Evolutionary conservation across 2,113 vertebrate genomes (phyloP).

Genomic region (Phoxinus phoxinus): DNA sequence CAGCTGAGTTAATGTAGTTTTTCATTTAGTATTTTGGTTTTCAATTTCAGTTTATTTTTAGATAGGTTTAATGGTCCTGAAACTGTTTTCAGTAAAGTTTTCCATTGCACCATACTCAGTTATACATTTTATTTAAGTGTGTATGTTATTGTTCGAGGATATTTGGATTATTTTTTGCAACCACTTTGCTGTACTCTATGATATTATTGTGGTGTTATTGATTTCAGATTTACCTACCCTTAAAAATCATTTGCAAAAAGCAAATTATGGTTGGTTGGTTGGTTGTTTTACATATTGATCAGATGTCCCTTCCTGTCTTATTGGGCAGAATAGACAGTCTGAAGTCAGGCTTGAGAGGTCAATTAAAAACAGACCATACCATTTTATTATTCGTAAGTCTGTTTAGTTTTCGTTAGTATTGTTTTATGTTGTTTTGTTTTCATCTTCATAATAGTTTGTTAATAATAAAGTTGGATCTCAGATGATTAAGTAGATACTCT

Average conservation of each 20-base stretch:
- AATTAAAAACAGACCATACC: background rate
- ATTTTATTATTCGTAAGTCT: background rate
- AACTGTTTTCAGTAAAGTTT: background rate
- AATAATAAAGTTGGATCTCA: too few species aligned
- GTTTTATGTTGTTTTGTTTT: background rate
- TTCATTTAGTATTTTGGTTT: background rate
- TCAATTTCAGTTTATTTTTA: background rate
- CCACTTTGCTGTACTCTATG: background rate
- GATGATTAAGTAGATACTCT: too few species aligned
- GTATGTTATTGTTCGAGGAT: background rate
- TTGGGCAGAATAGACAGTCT: background rate
- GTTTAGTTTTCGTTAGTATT: background rate
- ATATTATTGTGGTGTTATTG: background rate
- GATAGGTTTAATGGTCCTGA: background rate
- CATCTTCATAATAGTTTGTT: too few species aligned
- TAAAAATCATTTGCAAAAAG: background rate
- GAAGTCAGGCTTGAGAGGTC: background rate
- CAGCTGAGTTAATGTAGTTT: constrained; percentile 58
- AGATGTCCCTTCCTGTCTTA: background rate
- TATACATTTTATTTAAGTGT: background rate
- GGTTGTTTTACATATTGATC: background rate
- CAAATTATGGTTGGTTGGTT: background rate
- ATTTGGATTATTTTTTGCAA: background rate
- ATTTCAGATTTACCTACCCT: background rate
- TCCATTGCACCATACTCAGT: background rate